Base-by-base conservation (phyloP, 2,888 invertebrate genomes). In the Trissolcus brochymenae region DNA sequence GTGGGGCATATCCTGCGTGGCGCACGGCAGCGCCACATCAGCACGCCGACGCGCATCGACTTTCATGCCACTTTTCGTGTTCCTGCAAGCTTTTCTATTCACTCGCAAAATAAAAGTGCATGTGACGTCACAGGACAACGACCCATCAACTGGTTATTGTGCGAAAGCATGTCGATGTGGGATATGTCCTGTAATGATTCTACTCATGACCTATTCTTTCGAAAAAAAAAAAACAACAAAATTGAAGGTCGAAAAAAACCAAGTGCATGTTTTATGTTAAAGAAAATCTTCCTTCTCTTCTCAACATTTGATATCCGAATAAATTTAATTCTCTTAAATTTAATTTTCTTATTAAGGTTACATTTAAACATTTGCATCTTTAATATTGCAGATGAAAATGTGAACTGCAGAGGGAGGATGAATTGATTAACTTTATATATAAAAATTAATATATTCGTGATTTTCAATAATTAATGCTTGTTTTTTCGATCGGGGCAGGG, bases 51-150 rank as follows among this genome's bases (percentile, higher is more conserved):
- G 74, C 71, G 71, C 74, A 78, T 71, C 60, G 67, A 60, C 53
- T 59, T 65, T 53, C 76, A 64, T 62, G 59, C 54, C 68, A 51
- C 62, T 49, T 71, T 17, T 25, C 50, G 40, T 54, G 50, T 51
- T 62, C 57, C 70, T 68, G 61, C 64, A 68, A 71, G 76, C 62
- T 66, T 60, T 54, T 56, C 62, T 62, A 64, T 49, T 46, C 46
- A 14, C 50, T 43, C 56, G 66, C 17, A 25, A 46, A 53, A 66
- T 65, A 67, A 67, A 67, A 65, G 46, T 66, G 53, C 55, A 35
- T 43, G 71, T 76, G 81, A 80, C 81, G 79, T 80, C 82, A 73
- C 61, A 61, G 82, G 77, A 78, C 83, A 80, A 83, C 72, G 83
- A 82, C 80, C 82, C 76, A 68, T 73, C 54, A 74, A 68, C 67